Percentiles rank a stretch among this genome's conserved stretches.
Evolutionary conservation across 2,113 vertebrate genomes (phyloP).

Genomic region (Anarhynchus alexandrinus): DNA sequence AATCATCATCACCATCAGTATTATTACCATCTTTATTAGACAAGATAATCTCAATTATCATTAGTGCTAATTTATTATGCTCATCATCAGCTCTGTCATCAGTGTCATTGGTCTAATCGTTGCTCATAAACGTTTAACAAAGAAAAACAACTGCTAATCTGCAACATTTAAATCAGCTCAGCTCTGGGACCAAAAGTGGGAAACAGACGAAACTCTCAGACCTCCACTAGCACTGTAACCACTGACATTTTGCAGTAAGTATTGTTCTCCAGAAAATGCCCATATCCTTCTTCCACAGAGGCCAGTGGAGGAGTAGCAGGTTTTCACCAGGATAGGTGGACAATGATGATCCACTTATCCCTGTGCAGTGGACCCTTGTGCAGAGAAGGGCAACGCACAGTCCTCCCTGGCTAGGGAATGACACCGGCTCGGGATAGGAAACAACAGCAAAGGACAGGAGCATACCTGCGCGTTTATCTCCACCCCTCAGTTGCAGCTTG

Average conservation of each 20-base stretch:
- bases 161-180: neutral
- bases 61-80: constrained; percentile 39
- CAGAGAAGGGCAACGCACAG: neutral
- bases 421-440: fast-evolving
- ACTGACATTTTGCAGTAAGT: neutral
- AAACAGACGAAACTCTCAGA: neutral
- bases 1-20: neutral
- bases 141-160: constrained; percentile 27
- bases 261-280: neutral
- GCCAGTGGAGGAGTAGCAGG: neutral
- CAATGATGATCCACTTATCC: neutral
- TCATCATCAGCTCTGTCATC: constrained; percentile 42
- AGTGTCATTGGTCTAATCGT: neutral
- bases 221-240: neutral
- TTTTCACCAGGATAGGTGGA: neutral
- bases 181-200: neutral
- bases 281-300: neutral
- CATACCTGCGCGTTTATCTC: fast-evolving
- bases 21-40: constrained; percentile 39
- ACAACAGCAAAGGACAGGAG: neutral
- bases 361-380: neutral
- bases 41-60: constrained; percentile 31
- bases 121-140: constrained; percentile 1
- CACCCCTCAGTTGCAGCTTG: neutral
- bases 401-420: neutral